Conservation (phyloP, 2,797 vertebrate species). For the Hydrophis major region DNA sequence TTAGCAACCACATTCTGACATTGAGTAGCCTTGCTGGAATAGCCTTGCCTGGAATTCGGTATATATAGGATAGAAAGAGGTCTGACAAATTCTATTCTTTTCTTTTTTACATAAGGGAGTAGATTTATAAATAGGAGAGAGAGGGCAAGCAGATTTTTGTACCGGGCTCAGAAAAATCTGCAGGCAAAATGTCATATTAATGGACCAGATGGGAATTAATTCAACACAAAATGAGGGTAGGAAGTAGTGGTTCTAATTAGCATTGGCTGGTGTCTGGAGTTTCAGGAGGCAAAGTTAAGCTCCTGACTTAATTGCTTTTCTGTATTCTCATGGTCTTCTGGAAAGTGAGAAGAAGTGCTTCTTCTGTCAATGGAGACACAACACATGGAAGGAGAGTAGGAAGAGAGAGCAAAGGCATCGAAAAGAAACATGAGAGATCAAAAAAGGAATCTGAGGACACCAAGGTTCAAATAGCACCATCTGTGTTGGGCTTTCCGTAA, state of each 20-base stretch:
- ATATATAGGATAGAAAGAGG: background rate
- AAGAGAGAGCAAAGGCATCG: background rate
- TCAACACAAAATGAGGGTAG: slow-evolving; percentile 25
- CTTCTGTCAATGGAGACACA: background rate
- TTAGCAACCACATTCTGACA: background rate
- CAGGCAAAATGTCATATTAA: background rate
- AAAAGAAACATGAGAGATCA: background rate
- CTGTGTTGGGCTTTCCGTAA: background rate
- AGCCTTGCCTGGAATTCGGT: background rate
- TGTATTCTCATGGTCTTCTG: background rate
- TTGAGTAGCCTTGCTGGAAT: background rate
- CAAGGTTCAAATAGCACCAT: background rate
- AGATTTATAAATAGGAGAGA: background rate
- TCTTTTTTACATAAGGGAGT: background rate
- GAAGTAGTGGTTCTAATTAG: slow-evolving; percentile 51
- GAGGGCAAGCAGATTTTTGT: background rate
- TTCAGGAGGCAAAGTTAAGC: slow-evolving; percentile 20
- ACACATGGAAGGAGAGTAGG: background rate
- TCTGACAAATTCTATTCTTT: background rate
- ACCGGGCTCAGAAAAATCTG: background rate
- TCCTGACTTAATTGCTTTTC: slow-evolving; percentile 15
- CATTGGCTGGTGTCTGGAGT: rapidly evolving
- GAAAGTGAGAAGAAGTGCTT: background rate
- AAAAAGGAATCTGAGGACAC: background rate
- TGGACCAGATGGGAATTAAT: slow-evolving; percentile 50